Percentiles rank a stretch among this genome's conserved stretches.
phyloP scores from a whole-genome alignment of 2,113 vertebrate genomes.

The Lutjanus erythropterus region DNA sequence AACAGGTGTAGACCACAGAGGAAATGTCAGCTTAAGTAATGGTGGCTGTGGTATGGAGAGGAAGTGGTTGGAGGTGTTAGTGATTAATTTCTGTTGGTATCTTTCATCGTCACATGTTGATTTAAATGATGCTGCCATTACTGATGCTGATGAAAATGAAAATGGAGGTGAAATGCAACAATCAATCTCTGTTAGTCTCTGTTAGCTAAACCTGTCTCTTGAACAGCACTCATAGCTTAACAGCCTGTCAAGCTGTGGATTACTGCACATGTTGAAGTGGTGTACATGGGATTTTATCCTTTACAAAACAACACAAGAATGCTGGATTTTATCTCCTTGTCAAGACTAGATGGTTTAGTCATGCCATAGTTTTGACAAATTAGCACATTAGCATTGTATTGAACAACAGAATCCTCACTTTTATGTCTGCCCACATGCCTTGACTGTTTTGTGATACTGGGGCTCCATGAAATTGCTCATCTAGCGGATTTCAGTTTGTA shows the following conservation, averaged over 20 bases:
- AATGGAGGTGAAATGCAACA: not conserved
- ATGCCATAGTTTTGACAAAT: no score
- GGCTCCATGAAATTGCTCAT: no score
- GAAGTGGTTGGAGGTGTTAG: not conserved
- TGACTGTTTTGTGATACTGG: no score
- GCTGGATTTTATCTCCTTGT: no score
- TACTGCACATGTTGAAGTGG: not conserved
- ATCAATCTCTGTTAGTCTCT: slow-evolving; percentile 5
- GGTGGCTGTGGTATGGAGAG: not conserved
- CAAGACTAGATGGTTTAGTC: no score
- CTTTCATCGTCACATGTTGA: not conserved
- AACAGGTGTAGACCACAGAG: slow-evolving; percentile 30
- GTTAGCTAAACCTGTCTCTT: not conserved
- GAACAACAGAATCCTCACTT: no score
- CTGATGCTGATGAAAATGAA: slow-evolving; percentile 20
- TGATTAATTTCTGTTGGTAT: slow-evolving; percentile 28
- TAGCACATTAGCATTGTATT: no score
- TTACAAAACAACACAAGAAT: not conserved
- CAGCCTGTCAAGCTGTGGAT: not conserved
- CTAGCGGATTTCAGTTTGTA: no score
- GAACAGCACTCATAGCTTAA: no score
- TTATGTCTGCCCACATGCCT: no score
- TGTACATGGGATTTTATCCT: no score
- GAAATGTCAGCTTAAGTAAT: slow-evolving; percentile 36
- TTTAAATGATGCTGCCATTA: slow-evolving; percentile 25